A percentile compares a stretch with the other conserved stretches of the same genome.
Evolutionary conservation across 2,113 vertebrate genomes (phyloP).

Genomic region (Oryzias celebensis): DNA sequence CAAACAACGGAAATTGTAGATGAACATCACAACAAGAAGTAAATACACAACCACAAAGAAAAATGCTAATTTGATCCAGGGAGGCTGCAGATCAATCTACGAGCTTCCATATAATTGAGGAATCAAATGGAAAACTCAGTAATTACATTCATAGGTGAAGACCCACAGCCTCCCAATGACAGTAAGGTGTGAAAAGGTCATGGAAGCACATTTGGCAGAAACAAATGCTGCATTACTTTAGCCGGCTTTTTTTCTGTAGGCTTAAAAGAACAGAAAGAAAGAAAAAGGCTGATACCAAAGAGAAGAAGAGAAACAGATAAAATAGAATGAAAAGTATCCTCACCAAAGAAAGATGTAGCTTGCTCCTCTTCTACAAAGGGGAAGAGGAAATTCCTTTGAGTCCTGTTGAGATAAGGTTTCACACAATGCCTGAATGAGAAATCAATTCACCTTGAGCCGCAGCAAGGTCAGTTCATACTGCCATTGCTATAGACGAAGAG

Average conservation of each 20-base stretch:
- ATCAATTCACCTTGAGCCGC: constrained; percentile 79
- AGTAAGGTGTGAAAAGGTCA: constrained; percentile 54
- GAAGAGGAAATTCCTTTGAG: constrained; percentile 61
- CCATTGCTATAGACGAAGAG: constrained; percentile 32
- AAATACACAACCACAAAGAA: background rate
- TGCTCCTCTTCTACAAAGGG: constrained; percentile 43
- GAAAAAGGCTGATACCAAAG: constrained; percentile 9
- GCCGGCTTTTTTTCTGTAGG: constrained; percentile 60
- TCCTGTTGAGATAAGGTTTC: constrained; percentile 72
- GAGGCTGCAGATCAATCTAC: background rate
- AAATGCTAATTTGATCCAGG: background rate
- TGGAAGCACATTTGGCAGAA: constrained; percentile 53
- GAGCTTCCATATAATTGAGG: constrained; percentile 11
- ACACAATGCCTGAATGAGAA: constrained; percentile 64
- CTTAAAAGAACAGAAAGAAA: constrained; percentile 30
- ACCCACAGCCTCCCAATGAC: constrained; percentile 45
- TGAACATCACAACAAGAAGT: background rate
- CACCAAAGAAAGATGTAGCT: constrained; percentile 63
- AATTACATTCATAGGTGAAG: constrained; percentile 9
- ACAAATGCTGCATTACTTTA: constrained; percentile 70
- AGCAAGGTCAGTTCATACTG: constrained; percentile 68
- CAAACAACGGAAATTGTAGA: no score
- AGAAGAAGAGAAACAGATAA: constrained; percentile 32
- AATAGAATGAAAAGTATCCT: constrained; percentile 63
- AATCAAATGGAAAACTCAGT: constrained; percentile 25